Conservation (phyloP, 2,797 vertebrate species). For the Crax fasciolata region DNA sequence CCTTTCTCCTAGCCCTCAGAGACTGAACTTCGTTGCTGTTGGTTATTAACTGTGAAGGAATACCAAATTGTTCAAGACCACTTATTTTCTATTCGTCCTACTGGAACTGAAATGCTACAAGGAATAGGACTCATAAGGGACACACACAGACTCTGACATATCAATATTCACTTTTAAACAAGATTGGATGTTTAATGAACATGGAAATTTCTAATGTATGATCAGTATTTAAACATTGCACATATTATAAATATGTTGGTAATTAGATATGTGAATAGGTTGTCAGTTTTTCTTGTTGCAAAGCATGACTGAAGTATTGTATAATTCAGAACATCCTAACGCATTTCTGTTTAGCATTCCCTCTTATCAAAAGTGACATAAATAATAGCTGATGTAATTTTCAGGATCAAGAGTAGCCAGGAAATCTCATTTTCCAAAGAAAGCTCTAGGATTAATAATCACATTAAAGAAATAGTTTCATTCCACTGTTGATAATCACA, state of each 20-base stretch:
- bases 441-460: neutral
- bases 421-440: constrained; percentile 17
- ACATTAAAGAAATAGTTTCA: neutral
- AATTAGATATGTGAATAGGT: constrained; percentile 16
- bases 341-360: neutral
- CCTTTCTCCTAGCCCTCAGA: neutral
- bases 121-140: neutral
- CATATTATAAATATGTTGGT: neutral
- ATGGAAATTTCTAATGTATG: neutral
- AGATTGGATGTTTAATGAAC: neutral
- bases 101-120: neutral
- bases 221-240: neutral
- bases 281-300: constrained; percentile 6
- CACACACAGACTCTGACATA: neutral
- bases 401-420: neutral
- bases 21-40: neutral
- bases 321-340: neutral
- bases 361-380: neutral
- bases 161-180: constrained; percentile 12
- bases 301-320: neutral
- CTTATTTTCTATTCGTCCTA: neutral
- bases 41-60: neutral
- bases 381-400: neutral
- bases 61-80: neutral
- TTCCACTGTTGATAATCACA: neutral